Base-by-base conservation (phyloP, 2,888 invertebrate genomes). In the Campaea margaritaria region DNA sequence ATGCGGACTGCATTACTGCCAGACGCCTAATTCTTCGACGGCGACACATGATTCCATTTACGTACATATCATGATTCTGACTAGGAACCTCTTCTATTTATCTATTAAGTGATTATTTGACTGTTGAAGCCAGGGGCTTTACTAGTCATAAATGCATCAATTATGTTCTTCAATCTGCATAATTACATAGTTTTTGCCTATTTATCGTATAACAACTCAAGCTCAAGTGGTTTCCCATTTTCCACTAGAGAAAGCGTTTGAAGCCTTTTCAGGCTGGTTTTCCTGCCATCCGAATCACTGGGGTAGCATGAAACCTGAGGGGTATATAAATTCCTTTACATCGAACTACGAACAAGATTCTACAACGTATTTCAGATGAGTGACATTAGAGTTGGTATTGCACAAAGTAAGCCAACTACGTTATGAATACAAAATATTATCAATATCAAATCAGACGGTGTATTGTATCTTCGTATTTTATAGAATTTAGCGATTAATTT, bases 271-370 rank as follows among this genome's bases (percentile, higher is more conserved):
- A 72, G 67, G 64, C 71, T 74, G 64, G 72, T 78, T 81, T 82
- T 68, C 73, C 62, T 73, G 77, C 79, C 76, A 81, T 79, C 79
- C 70, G 64, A 49, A 49, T 7, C 71, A 81, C 79, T 50, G 65
- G 65, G 69, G 71, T 70, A 73, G 13, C 57, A 72, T 16, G n/a
- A 27, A 31, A 15, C 2, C 16, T 10, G 51, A 63, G 57, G 52
- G 52, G 42, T 65, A 15, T 50, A 62, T 50, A 63, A 47, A 69
- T 69, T 70, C 64, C 58, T 62, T 64, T 50, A 49, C 62, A 65
- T 57, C 45, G 42, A 58, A 45, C 53, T 44, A 38, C 43, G 49
- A 67, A 61, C 13, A 12, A 11, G 11, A 36, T 27, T 12, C 11
- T 48, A 14, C 34, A 7, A 27, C 9, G 3, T 12, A 11, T 21